These are phyloP conservation scores for Xenopus borealis DNA, from an alignment of 2,113 vertebrate species.

Conservation along the genomic window DNA sequence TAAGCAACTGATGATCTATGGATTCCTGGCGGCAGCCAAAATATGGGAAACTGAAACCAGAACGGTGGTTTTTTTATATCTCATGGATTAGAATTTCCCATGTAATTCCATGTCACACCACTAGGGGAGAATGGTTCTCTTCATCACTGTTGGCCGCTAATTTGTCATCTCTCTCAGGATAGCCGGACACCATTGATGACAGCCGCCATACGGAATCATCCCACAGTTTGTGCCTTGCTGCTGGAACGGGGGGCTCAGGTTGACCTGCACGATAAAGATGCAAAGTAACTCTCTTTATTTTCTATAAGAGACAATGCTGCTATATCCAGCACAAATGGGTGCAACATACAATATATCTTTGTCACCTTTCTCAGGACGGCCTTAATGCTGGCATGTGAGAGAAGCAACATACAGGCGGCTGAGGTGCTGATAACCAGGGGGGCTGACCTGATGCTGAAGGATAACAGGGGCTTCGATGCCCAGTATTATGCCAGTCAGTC, in stretches of 20 bases:
- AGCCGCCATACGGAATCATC: slow-evolving; percentile 57
- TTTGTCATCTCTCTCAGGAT: slow-evolving; percentile 47
- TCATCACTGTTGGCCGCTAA: neutral
- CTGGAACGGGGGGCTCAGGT: slow-evolving; percentile 61
- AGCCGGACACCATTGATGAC: slow-evolving; percentile 70
- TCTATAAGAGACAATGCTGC: neutral
- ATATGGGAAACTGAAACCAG: no score
- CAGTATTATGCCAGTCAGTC: slow-evolving; percentile 15
- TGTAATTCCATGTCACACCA: no score
- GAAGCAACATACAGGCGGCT: slow-evolving; percentile 51
- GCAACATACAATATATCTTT: neutral
- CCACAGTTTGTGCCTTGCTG: slow-evolving; percentile 62
- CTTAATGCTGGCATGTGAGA: slow-evolving; percentile 59
- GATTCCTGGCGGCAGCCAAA: no score
- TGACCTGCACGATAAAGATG: slow-evolving; percentile 52
- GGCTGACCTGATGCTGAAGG: slow-evolving; percentile 32
- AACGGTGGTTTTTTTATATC: no score
- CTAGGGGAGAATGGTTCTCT: no score
- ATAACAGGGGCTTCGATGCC: slow-evolving; percentile 45
- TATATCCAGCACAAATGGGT: neutral
- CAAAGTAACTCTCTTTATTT: slow-evolving; percentile 53
- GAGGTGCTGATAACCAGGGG: slow-evolving; percentile 59
- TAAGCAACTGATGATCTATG: no score
- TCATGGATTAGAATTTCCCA: no score
- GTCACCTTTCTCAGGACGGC: slow-evolving; percentile 53